phyloP scores from a whole-genome alignment of 2,113 vertebrate genomes.

The Tinamus guttatus region DNA sequence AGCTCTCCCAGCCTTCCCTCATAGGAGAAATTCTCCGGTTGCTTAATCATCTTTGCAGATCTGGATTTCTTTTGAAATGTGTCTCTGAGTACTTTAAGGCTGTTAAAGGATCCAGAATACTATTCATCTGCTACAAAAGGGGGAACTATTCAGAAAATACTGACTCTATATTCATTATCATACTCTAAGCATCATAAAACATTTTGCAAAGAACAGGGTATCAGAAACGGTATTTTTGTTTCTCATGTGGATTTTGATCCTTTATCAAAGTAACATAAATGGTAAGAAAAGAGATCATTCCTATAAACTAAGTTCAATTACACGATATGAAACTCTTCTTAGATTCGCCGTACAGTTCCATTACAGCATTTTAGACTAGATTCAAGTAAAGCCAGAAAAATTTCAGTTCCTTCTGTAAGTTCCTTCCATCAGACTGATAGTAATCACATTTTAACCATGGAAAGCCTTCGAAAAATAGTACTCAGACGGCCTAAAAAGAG shows the following conservation, averaged over 20 bases:
- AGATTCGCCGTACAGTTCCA: background rate
- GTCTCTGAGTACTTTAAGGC: background rate
- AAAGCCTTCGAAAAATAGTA: slow-evolving; percentile 27
- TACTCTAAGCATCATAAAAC: background rate
- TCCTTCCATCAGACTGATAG: background rate
- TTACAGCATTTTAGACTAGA: background rate
- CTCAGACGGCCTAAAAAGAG: slow-evolving; percentile 38
- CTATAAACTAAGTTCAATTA: background rate
- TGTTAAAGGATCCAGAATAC: too few relatives aligned
- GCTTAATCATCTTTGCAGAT: too few relatives aligned
- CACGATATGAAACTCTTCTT: background rate
- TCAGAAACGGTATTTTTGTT: background rate
- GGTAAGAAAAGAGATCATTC: background rate
- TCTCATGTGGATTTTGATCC: background rate
- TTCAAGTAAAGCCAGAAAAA: slow-evolving; percentile 19
- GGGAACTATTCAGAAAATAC: too few relatives aligned
- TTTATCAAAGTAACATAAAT: background rate
- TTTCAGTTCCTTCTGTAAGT: background rate
- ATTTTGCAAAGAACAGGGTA: background rate
- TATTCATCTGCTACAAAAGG: too few relatives aligned
- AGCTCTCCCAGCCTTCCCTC: too few relatives aligned
- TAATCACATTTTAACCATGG: slow-evolving; percentile 29
- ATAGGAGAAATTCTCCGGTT: too few relatives aligned
- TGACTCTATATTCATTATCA: background rate
- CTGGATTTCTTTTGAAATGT: background rate